Evolutionary conservation across 2,888 invertebrate genomes (phyloP), one percentile per base, ranked within the genome.

Genomic region (Neocrepidodera transversa): DNA sequence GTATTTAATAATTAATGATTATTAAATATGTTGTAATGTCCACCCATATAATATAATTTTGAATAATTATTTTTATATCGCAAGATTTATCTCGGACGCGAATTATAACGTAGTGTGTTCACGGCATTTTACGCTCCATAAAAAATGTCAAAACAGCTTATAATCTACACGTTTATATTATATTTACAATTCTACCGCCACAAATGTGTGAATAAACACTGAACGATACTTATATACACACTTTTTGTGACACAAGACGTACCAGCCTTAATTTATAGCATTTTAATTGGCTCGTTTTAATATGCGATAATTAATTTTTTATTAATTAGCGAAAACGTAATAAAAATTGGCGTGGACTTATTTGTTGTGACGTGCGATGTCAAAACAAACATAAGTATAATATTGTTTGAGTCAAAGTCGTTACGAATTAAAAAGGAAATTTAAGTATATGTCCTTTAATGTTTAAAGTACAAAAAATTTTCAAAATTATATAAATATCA

Each of bases 61-160:
- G 51, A 53, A 49, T 53, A 53, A 59, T 42, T 16, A 59, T 59
- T 59, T 58, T 54, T 50, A 54, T 54, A 50, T 36, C 43, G 50
- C 36, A 49, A 54, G 49, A 59, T 59, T 54, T 32, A 54, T 49
- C 52, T 47, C 26, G 17, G 51, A 26, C 30, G 49, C 51, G 47
- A 57, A 52, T 56, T 52, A 52, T 32, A 56, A 52, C 52, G 38
- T 48, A 32, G 42, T 56, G 43, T 55, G 50, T 63, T 63, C 63
- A 58, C 61, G 68, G 61, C 65, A 68, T 67, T 69, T 69, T 67
- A 68, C 67, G 69, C 68, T 61, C 67, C 67, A 69, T 69, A 65
- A 69, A 69, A 67, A 69, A 62, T 66, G 69, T 69, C 69, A 69
- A 69, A 69, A 68, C 67, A 68, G 63, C 65, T 69, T 67, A 67